A percentile compares a stretch with the other conserved stretches of the same genome.
phyloP scores from a whole-genome alignment of 1,140 invertebrate species.

The Sycophila sp. region DNA sequence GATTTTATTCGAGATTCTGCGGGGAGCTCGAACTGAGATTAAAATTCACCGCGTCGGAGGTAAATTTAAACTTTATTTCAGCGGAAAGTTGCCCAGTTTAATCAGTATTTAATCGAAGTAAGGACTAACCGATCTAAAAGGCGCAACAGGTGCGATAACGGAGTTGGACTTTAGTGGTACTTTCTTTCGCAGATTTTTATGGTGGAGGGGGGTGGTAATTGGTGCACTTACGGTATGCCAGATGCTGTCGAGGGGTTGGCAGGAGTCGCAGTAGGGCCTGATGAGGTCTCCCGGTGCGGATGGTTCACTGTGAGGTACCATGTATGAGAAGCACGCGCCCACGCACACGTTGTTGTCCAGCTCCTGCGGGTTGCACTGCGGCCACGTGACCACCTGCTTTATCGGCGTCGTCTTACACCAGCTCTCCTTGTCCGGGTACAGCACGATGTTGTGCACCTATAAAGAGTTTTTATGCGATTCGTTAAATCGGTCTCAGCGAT shows the following conservation, averaged over 20 bases:
- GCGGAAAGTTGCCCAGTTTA: no score
- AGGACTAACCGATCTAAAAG: no score
- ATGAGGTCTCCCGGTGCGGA: constrained; percentile 74
- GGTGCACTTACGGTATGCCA: constrained; percentile 74
- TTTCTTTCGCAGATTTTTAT: constrained; percentile 10
- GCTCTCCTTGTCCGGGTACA: constrained; percentile 76
- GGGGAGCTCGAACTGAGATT: no score
- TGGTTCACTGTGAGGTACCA: constrained; percentile 74
- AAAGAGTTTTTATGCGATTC: no score
- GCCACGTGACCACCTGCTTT: constrained; percentile 72
- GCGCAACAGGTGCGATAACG: no score
- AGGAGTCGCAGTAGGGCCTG: constrained; percentile 76
- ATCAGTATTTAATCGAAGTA: no score
- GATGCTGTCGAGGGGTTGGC: constrained; percentile 71
- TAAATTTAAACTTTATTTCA: no score
- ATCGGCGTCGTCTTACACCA: constrained; percentile 76
- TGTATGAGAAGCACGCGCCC: constrained; percentile 76
- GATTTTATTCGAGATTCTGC: no score
- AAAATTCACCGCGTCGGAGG: no score
- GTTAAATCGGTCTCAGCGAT: no score
- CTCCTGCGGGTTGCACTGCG: constrained; percentile 71
- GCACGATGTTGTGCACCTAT: constrained; percentile 75
- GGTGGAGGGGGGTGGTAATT: no score
- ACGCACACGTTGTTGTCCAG: constrained; percentile 77
- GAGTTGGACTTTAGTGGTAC: background rate